A percentile compares a stretch with the other conserved stretches of the same genome.
phyloP scores from a whole-genome alignment of 2,888 invertebrate species.

The Hyalella azteca region DNA sequence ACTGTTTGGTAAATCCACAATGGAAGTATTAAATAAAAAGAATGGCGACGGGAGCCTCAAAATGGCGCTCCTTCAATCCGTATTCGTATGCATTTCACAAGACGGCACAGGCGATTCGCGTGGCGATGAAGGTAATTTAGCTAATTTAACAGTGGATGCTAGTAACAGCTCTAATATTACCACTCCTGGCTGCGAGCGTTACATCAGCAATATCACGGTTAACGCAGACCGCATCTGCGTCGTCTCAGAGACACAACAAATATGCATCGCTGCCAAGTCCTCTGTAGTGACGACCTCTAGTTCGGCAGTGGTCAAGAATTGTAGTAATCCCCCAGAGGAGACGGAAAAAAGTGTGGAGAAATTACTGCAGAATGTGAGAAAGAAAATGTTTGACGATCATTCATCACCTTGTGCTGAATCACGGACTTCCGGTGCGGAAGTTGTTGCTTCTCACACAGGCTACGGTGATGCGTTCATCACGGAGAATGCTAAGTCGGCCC shows the following conservation, averaged over 20 bases:
- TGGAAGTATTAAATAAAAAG: background rate
- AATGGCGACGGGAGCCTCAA: background rate
- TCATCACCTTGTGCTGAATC: constrained; percentile 23
- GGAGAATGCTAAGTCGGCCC: background rate
- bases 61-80: constrained; percentile 2
- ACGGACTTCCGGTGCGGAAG: constrained; percentile 17
- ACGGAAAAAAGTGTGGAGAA: background rate
- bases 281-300: background rate
- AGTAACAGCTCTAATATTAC: background rate
- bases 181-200: background rate
- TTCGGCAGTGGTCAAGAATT: background rate
- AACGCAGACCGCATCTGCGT: constrained; percentile 18
- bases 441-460: background rate
- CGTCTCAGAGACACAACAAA: background rate
- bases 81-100: constrained; percentile 11
- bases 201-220: constrained; percentile 11
- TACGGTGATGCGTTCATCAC: background rate
- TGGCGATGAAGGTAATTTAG: background rate
- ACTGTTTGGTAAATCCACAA: no score
- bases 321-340: background rate
- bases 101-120: background rate
- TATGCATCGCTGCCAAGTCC: background rate
- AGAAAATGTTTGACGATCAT: no score
- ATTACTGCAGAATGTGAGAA: no score
- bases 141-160: background rate